phyloP scores from a whole-genome alignment of 1,140 invertebrate genomes.

The Nomia melanderi region DNA sequence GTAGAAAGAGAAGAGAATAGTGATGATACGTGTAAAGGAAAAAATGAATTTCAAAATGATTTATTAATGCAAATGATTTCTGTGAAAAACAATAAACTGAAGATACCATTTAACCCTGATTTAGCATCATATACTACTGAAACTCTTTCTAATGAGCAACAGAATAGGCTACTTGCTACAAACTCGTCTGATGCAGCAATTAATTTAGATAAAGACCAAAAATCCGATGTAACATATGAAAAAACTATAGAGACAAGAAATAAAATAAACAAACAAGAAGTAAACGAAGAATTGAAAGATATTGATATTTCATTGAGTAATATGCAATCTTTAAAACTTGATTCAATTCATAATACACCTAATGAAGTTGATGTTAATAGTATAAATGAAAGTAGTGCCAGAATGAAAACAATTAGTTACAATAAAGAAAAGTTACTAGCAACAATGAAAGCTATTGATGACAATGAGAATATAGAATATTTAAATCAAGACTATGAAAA shows the following conservation, averaged over 20 bases:
- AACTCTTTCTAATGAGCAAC: not conserved
- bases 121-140: not conserved
- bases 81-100: not conserved
- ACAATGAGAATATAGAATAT: conserved; percentile 82
- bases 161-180: not conserved
- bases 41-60: not conserved
- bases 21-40: not conserved
- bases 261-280: conserved; percentile 45
- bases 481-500: conserved; percentile 72
- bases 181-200: not conserved
- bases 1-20: not conserved
- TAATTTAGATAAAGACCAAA: not conserved
- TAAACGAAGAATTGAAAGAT: conserved; percentile 5
- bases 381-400: conserved; percentile 50
- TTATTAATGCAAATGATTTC: not conserved
- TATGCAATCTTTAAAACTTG: conserved; percentile 6
- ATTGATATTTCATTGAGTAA: not conserved
- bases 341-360: conserved; percentile 48
- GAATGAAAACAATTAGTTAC: conserved; percentile 71
- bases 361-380: conserved; percentile 19
- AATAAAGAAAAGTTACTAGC: conserved; percentile 84
- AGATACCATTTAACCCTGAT: not conserved
- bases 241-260: conserved; percentile 40
- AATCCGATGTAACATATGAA: not conserved
- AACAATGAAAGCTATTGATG: conserved; percentile 85